Base-by-base conservation (phyloP, 2,888 invertebrate species). In the Andrena praecox region DNA sequence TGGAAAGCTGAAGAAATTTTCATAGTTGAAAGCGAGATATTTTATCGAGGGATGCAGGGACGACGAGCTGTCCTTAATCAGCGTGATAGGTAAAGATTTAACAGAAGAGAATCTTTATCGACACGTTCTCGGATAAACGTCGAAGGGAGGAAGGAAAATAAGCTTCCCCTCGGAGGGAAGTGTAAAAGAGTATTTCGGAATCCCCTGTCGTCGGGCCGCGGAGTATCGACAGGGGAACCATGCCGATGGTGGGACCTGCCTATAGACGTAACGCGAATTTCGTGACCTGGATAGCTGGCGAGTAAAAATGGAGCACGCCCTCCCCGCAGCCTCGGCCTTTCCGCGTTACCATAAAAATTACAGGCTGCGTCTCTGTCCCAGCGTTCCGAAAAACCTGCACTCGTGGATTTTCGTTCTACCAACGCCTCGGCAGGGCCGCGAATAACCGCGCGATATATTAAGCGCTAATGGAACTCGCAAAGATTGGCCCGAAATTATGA, bases 261-360 rank as follows among this genome's bases (percentile, higher is more conserved):
- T 75, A 50, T 77, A 74, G 60, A 60, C 54, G 79, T 62, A 67
- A 68, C 75, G 48, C 75, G 79, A 87, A 87, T 82, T 87, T 87
- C 82, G 81, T 87, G 88, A 88, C 89, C 87, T 68, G 74, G 79
- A 84, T 89, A 80, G 68, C 59, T 27, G 33, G 35, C 67, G 66
- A 72, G 69, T 63, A 70, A 80, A 84, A 78, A 79, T 84, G 60
- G 70, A 68, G 77, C 66, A 74, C 80, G 56, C 67, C 42, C 42
- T 12, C 12, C 42, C 42, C 12, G 42, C 16, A 42, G 16, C 42
- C 42, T 42, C 42, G 42, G 42, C 42, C 4, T 42, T 42, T 77
- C 54, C 54, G 12, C 24, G 24, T 56, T 56, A 27, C 10, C 56
- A 12, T 10, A 27, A 56, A 56, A 56, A 27, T 56, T 3, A 1